Evolutionary conservation across 1,140 invertebrate genomes (phyloP).

Genomic region (Monochamus saltuarius): DNA sequence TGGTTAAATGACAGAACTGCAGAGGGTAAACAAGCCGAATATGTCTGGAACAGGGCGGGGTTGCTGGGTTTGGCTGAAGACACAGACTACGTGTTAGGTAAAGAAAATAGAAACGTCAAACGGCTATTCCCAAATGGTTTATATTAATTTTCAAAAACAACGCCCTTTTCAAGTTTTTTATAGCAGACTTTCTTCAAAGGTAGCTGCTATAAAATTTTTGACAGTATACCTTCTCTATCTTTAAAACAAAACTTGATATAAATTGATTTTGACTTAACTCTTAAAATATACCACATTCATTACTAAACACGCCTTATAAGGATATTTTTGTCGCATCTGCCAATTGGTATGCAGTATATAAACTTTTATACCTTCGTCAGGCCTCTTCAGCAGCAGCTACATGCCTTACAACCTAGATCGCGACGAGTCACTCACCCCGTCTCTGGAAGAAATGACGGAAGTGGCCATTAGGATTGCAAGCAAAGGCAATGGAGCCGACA

Average conservation of each 20-base stretch:
- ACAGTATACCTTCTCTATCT: no score
- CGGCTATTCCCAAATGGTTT: no score
- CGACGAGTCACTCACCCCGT: constrained; percentile 59
- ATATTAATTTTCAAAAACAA: no score
- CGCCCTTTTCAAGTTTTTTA: no score
- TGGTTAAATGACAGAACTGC: constrained; percentile 52
- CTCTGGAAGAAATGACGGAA: constrained; percentile 77
- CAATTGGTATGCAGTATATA: no score
- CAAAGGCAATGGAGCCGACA: constrained; percentile 55
- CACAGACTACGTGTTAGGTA: constrained; percentile 59
- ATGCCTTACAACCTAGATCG: constrained; percentile 61
- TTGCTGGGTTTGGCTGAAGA: constrained; percentile 48
- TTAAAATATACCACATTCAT: no score
- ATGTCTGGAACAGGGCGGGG: constrained; percentile 65
- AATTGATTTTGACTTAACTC: no score
- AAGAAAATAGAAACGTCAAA: not conserved
- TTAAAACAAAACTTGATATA: no score
- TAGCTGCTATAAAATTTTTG: no score
- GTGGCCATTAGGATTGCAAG: constrained; percentile 74
- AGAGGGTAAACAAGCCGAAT: constrained; percentile 51
- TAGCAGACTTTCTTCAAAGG: no score
- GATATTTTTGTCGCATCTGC: no score
- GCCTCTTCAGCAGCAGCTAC: constrained; percentile 59
- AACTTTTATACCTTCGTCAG: constrained; percentile 54
- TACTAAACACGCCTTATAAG: no score